Conservation (phyloP, 2,888 invertebrate genomes). For the Saturnia japonica region DNA sequence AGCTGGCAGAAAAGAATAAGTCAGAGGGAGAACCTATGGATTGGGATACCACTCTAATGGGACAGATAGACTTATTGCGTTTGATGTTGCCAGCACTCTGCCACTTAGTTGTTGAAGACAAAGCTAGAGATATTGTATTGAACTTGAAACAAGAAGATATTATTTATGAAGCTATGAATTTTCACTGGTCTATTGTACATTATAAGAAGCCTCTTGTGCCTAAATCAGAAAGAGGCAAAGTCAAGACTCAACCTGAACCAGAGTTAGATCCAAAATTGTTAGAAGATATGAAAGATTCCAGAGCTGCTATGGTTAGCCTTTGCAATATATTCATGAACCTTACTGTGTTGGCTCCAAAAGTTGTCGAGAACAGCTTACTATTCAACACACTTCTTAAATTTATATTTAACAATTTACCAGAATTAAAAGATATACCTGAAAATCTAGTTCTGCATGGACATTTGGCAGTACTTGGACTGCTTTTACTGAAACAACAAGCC, state of each 20-base stretch:
- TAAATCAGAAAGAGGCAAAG: conserved; percentile 89
- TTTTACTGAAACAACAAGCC: conserved; percentile 91
- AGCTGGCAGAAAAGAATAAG: conserved; percentile 85
- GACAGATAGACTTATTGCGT: conserved; percentile 88
- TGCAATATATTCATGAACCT: conserved; percentile 97
- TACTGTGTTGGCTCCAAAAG: conserved; percentile 92
- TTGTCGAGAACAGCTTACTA: conserved; percentile 88
- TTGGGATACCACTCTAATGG: conserved; percentile 68
- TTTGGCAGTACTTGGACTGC: conserved; percentile 89
- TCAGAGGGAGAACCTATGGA: conserved; percentile 80
- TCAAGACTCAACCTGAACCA: conserved; percentile 88
- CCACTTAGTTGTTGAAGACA: conserved; percentile 95
- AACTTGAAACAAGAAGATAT: conserved; percentile 90
- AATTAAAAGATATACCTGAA: conserved; percentile 90
- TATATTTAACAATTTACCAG: conserved; percentile 91
- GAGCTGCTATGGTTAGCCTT: conserved; percentile 92
- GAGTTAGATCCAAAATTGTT: conserved; percentile 87
- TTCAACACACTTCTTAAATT: conserved; percentile 92
- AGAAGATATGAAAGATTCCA: conserved; percentile 92
- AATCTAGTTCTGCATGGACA: conserved; percentile 94
- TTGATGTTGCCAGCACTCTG: conserved; percentile 94
- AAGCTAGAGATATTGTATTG: conserved; percentile 90
- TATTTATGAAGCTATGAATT: conserved; percentile 88
- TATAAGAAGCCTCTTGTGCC: conserved; percentile 92
- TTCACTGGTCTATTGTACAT: conserved; percentile 93